phyloP scores from a whole-genome alignment of 2,113 vertebrate genomes.

The Grammomys surdaster region DNA sequence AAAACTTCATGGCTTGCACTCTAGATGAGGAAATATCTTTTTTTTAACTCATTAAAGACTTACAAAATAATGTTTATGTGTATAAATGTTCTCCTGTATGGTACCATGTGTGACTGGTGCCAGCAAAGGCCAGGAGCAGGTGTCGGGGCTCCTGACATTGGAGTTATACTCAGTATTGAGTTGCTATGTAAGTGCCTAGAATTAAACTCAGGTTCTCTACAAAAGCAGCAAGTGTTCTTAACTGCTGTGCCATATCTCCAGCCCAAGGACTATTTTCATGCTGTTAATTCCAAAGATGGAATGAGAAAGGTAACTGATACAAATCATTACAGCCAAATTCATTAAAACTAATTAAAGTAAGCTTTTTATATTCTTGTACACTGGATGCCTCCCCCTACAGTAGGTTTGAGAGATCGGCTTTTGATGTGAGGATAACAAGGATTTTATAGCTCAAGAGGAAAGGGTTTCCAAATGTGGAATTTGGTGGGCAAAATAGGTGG shows the following conservation, averaged over 20 bases:
- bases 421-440: not conserved
- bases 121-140: not conserved
- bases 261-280: not conserved
- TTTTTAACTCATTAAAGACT: not conserved
- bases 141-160: not conserved
- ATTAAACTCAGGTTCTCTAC: not conserved
- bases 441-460: not conserved
- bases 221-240: not conserved
- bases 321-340: not conserved
- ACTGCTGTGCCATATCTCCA: not conserved
- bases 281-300: not conserved
- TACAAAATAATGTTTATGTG: not conserved
- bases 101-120: not conserved
- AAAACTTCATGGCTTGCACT: constrained; percentile 36
- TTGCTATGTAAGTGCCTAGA: not conserved
- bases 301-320: not conserved
- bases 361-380: not conserved
- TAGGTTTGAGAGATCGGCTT: not conserved
- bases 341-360: not conserved
- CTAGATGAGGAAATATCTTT: not conserved
- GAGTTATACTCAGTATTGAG: not conserved
- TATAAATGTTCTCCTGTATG: not conserved
- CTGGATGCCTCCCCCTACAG: not conserved
- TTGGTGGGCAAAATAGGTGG: not conserved
- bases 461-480: not conserved